phyloP scores from a whole-genome alignment of 2,888 invertebrate genomes.

The Erpobdella octoculata region DNA sequence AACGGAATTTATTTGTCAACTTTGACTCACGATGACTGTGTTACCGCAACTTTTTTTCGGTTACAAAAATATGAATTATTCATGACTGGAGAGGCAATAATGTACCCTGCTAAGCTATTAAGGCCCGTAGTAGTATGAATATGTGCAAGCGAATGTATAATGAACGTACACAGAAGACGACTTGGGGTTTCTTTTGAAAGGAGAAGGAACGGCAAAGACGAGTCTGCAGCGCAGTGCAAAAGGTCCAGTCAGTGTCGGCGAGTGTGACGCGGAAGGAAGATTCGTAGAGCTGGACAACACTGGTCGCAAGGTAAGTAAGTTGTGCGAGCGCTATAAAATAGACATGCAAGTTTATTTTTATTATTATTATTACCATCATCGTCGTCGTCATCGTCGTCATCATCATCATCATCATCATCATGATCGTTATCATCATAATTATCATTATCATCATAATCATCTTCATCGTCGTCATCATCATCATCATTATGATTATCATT shows the following conservation, averaged over 20 bases:
- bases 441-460: no score
- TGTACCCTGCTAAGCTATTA: no score
- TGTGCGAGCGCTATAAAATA: no score
- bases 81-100: no score
- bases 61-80: no score
- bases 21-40: no score
- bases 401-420: conserved; percentile 16
- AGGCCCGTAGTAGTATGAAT: not conserved
- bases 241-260: conserved; percentile 37
- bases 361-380: conserved; percentile 25
- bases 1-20: no score
- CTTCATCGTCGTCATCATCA: not conserved
- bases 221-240: conserved; percentile 50
- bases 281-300: conserved; percentile 55
- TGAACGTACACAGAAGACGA: conserved; percentile 13
- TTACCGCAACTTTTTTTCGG: no score
- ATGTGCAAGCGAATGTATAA: not conserved
- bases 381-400: conserved; percentile 25
- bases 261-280: conserved; percentile 54
- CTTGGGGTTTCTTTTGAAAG: conserved; percentile 43
- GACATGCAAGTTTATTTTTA: no score
- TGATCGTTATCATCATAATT: no score
- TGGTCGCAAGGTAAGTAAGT: conserved; percentile 46
- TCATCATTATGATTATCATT: not conserved
- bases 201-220: conserved; percentile 56